These are phyloP conservation scores for Physocephala rufipes DNA, from an alignment of 2,888 invertebrate species.

Conservation along the genomic window DNA sequence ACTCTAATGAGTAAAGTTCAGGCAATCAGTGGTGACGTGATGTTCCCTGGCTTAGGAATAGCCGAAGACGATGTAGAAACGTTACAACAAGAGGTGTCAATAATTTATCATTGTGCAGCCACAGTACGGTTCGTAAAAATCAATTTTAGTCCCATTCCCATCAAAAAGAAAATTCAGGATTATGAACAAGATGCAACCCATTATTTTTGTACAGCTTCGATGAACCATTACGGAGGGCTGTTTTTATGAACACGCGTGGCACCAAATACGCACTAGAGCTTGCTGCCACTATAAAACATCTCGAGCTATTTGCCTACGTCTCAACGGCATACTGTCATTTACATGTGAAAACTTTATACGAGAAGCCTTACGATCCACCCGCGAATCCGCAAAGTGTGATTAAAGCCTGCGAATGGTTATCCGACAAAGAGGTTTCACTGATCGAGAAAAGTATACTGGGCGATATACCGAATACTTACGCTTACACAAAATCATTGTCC, in stretches of 20 bases:
- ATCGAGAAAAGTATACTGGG: slow-evolving; percentile 76
- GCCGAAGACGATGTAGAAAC: slow-evolving; percentile 72
- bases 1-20: slow-evolving; percentile 74
- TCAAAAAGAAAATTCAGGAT: background rate
- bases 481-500: slow-evolving; percentile 91
- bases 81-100: slow-evolving; percentile 75
- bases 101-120: slow-evolving; percentile 87
- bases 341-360: slow-evolving; percentile 80
- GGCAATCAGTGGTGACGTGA: slow-evolving; percentile 79
- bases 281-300: slow-evolving; percentile 78
- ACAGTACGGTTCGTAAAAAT: slow-evolving; percentile 69
- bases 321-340: slow-evolving; percentile 94
- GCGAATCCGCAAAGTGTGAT: slow-evolving; percentile 80
- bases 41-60: slow-evolving; percentile 74
- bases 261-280: slow-evolving; percentile 87
- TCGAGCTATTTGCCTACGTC: slow-evolving; percentile 76
- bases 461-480: slow-evolving; percentile 87
- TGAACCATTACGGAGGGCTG: slow-evolving; percentile 87
- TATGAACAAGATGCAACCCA: background rate
- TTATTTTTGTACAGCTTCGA: slow-evolving; percentile 73
- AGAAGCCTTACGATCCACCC: slow-evolving; percentile 87
- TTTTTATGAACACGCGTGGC: slow-evolving; percentile 90
- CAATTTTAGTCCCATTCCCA: background rate
- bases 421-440: slow-evolving; percentile 73
- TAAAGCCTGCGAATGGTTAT: slow-evolving; percentile 81